These are phyloP conservation scores for Bucorvus abyssinicus DNA, from an alignment of 2,797 vertebrate genomes.

Conservation along the genomic window DNA sequence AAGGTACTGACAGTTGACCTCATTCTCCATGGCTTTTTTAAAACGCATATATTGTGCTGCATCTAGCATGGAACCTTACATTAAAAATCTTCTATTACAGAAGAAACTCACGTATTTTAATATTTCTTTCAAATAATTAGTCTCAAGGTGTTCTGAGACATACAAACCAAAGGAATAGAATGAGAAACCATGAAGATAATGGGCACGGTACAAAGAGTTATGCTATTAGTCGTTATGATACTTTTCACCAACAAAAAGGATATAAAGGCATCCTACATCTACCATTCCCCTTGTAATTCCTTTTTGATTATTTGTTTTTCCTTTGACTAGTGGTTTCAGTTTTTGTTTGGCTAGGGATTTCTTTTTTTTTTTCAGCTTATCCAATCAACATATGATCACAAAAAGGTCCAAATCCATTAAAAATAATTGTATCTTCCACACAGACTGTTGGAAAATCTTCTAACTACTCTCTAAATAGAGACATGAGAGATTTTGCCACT, in stretches of 20 bases:
- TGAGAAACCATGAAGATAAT: not conserved
- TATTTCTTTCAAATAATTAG: not conserved
- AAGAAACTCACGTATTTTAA: not conserved
- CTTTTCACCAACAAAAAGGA: not conserved
- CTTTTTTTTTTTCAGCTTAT: not conserved
- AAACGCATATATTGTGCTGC: not conserved
- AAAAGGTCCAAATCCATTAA: not conserved
- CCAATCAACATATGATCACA: rapidly evolving
- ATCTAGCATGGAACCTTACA: not conserved
- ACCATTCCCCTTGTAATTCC: not conserved
- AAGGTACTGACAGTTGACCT: not conserved
- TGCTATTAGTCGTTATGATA: not conserved
- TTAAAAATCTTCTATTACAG: not conserved
- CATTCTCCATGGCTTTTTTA: not conserved
- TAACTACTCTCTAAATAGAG: not conserved
- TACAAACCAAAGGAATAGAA: not conserved
- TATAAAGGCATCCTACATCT: not conserved
- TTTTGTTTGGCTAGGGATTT: not conserved
- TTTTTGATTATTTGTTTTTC: not conserved
- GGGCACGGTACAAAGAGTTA: not conserved
- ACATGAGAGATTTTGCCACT: not conserved
- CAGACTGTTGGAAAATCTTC: not conserved
- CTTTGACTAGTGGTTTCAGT: not conserved
- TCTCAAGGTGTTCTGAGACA: not conserved
- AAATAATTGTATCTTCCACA: not conserved